A percentile compares a stretch with the other conserved stretches of the same genome.
These are phyloP conservation scores for Dynastes grantii DNA, from an alignment of 2,888 invertebrate species.

Conservation along the genomic window DNA sequence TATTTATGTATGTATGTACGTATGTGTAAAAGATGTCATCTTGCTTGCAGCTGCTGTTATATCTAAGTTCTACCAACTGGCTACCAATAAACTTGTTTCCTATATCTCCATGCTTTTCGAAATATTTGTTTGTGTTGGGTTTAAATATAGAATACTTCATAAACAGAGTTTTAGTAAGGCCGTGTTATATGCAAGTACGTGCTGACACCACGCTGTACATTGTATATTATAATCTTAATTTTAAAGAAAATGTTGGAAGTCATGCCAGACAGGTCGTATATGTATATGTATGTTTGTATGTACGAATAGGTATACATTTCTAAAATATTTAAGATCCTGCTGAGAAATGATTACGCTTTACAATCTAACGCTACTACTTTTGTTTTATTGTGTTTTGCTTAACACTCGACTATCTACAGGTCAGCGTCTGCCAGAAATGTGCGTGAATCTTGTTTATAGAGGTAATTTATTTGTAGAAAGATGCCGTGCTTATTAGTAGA, in stretches of 20 bases:
- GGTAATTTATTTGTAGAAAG: too few relatives aligned
- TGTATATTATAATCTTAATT: constrained; percentile 39
- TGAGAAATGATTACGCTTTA: constrained; percentile 21
- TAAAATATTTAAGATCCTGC: constrained; percentile 35
- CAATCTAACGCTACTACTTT: constrained; percentile 21
- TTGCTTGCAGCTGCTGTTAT: constrained; percentile 57
- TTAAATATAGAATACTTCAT: constrained; percentile 51
- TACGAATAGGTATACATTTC: neutral
- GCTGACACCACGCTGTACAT: constrained; percentile 26
- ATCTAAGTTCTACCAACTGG: constrained; percentile 55
- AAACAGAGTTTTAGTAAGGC: constrained; percentile 38
- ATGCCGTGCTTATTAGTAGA: too few relatives aligned
- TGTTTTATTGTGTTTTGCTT: neutral
- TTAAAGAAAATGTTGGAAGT: constrained; percentile 43
- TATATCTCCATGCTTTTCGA: constrained; percentile 49
- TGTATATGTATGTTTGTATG: too few relatives aligned
- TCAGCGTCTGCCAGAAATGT: too few relatives aligned
- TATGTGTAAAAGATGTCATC: constrained; percentile 55
- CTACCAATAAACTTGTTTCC: constrained; percentile 56
- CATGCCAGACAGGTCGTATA: constrained; percentile 13
- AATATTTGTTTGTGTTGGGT: constrained; percentile 48
- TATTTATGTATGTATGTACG: constrained; percentile 46
- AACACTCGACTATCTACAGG: too few relatives aligned
- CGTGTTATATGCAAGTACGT: constrained; percentile 26
- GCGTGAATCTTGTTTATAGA: too few relatives aligned